Base-by-base conservation (phyloP, 2,113 vertebrate genomes). In the Furnarius figulus region DNA sequence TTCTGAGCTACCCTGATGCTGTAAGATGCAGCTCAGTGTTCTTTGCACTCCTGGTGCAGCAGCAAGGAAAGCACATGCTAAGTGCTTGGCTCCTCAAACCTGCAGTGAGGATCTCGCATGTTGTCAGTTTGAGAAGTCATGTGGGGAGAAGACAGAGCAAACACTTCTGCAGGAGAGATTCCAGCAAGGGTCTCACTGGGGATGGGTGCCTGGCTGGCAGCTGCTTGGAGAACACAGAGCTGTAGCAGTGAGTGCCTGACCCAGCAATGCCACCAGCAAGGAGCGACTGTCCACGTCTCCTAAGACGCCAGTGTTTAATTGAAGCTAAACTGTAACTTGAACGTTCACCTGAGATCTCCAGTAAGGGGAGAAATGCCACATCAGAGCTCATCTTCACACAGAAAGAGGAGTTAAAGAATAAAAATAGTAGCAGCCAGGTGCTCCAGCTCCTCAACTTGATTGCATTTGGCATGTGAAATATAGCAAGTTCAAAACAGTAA, bases 401-500 rank as follows among this genome's bases (percentile, higher is more conserved):
- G 47, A 73, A 91, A 73, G 23, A 85, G 42, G 35, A 90, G 79
- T 40, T 83, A 59, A 91, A 80, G 72, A 78, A 77, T 28, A 94
- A 78, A 94, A 95, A 94, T 88, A 96, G 86, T 44, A 81, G 56
- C 73, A 90, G 86, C 52, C 94, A 95, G 93, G 95, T 96, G 73
- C 89, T 91, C 74, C 42, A 52, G 77, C 61, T 92, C 84, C 84
- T 95, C 89, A 78, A 27, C 11, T 74, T 84, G 86, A 96, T 87
- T 93, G 58, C 83, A 93, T 91, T 91, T 95, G 81, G 80, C 94
- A 95, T 92, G 40, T 87, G 91, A 96, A 95, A 96, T 81, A 85
- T 3, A 92, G 24, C 50, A 92, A 61, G 80, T 72, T 91, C 91
- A 95, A 96, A 96, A 93, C 73, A 95, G 93, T 95, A 93, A 96